Conservation (phyloP, 2,888 invertebrate genomes). For the Aleiodes testaceus region DNA sequence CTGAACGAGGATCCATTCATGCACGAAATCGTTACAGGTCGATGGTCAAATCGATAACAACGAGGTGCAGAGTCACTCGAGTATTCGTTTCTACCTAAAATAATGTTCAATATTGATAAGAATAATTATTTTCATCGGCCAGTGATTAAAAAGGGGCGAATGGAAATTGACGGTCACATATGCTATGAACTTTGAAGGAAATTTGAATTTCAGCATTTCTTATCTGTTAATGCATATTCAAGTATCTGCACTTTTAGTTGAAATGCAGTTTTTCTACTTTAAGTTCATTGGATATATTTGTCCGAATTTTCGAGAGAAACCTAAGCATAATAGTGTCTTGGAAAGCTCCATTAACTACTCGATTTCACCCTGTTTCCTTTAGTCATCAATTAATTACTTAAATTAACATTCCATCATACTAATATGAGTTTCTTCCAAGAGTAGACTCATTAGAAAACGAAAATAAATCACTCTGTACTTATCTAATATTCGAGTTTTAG, state of each 20-base stretch:
- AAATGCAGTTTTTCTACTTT: too few species aligned
- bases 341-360: too few species aligned
- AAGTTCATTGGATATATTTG: too few species aligned
- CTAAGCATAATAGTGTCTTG: too few species aligned
- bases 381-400: slow-evolving; percentile 7
- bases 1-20: slow-evolving; percentile 40
- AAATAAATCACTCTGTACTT: background rate
- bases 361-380: too few species aligned
- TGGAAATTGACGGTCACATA: background rate
- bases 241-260: too few species aligned
- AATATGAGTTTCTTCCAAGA: slow-evolving; percentile 2
- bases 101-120: slow-evolving; percentile 28
- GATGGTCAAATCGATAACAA: slow-evolving; percentile 52
- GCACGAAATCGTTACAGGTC: slow-evolving; percentile 49
- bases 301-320: too few species aligned
- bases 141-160: background rate
- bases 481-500: background rate
- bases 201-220: too few species aligned
- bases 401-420: slow-evolving; percentile 6
- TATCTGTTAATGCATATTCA: too few species aligned
- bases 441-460: slow-evolving; percentile 3
- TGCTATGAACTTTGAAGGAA: too few species aligned
- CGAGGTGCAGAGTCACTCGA: slow-evolving; percentile 45
- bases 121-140: slow-evolving; percentile 14
- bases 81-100: slow-evolving; percentile 40